Conservation (phyloP, 1,140 invertebrate genomes). For the Pseudomyrmex concolor region DNA sequence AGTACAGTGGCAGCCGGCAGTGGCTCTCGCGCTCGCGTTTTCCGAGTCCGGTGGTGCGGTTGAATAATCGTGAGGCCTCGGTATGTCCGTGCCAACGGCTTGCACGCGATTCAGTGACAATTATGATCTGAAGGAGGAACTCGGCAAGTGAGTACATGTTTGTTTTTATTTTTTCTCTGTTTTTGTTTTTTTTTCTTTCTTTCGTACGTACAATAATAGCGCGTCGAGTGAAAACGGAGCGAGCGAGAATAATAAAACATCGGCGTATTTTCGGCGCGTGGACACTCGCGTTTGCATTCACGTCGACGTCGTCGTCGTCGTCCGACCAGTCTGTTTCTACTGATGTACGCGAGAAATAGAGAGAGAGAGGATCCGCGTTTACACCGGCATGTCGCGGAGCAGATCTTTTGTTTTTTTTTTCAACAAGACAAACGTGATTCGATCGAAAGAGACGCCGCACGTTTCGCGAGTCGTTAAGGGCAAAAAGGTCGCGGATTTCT, state of each 20-base stretch:
- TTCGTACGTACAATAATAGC: too few relatives aligned
- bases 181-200: too few relatives aligned
- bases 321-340: not conserved
- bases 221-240: too few relatives aligned
- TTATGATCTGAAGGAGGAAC: constrained; percentile 99
- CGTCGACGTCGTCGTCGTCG: not conserved
- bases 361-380: not conserved
- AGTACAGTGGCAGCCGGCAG: constrained; percentile 71
- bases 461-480: too few relatives aligned
- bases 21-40: constrained; percentile 67
- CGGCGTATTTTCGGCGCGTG: too few relatives aligned
- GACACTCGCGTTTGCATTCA: not conserved
- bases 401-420: too few relatives aligned
- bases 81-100: constrained; percentile 89
- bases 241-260: too few relatives aligned
- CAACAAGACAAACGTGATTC: too few relatives aligned
- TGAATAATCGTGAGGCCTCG: constrained; percentile 70
- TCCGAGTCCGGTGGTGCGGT: constrained; percentile 65
- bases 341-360: not conserved
- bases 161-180: not conserved
- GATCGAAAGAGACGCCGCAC: too few relatives aligned
- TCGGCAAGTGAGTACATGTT: constrained; percentile 96
- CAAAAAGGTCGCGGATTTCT: too few relatives aligned
- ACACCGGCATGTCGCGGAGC: not conserved
- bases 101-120: constrained; percentile 99